Evolutionary conservation across 2,797 vertebrate species (phyloP).

Genomic region (Anguilla marmorata): DNA sequence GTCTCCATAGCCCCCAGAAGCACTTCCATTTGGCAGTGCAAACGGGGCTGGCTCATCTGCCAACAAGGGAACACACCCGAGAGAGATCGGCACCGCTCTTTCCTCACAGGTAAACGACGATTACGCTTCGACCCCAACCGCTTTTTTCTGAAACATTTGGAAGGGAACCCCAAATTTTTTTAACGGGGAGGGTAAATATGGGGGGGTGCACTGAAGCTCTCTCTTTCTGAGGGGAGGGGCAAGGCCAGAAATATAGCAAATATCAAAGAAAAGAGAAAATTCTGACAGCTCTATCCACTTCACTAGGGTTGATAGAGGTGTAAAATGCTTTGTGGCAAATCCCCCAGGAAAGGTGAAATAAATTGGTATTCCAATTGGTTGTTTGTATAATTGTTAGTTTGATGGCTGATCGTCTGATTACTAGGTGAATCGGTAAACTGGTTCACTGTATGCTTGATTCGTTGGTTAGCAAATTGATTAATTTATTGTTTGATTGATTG

Average conservation of each 20-base stretch:
- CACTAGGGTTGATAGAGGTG: background rate
- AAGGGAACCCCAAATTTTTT: background rate
- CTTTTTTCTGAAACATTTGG: conserved; percentile 57
- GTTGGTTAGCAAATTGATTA: background rate
- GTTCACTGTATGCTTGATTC: background rate
- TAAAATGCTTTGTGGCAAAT: background rate
- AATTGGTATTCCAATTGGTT: background rate
- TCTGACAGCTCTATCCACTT: background rate
- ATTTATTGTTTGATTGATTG: background rate
- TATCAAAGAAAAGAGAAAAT: background rate
- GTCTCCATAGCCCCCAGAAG: conserved; percentile 33
- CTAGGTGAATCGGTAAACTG: too few species aligned
- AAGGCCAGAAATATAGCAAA: background rate
- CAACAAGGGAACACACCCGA: background rate
- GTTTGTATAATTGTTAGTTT: background rate
- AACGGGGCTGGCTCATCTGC: background rate
- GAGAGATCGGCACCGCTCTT: background rate
- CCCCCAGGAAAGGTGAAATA: background rate
- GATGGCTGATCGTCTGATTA: too few species aligned
- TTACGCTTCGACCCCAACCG: background rate
- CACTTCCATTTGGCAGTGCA: conserved; percentile 20
- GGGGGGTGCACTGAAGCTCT: background rate
- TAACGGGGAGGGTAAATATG: background rate
- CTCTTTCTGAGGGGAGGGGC: background rate
- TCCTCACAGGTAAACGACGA: background rate